Percentiles rank a stretch among this genome's conserved stretches.
phyloP scores from a whole-genome alignment of 2,797 vertebrate genomes.

The Leptodactylus fallax region DNA sequence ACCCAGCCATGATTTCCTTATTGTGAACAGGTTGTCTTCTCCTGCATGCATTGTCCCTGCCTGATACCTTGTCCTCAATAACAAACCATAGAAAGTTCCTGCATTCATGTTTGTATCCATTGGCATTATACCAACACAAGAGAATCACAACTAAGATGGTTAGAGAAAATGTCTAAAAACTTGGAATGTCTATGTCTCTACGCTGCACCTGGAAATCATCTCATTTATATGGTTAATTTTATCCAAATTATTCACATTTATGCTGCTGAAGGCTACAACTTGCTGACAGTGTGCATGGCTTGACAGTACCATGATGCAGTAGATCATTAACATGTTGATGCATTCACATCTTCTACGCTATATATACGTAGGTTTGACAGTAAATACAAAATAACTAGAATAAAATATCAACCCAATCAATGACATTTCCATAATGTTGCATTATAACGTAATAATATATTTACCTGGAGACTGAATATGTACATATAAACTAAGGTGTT shows the following conservation, averaged over 20 bases:
- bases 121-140: too few relatives aligned
- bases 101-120: too few relatives aligned
- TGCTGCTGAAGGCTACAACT: not conserved
- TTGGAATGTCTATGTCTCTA: not conserved
- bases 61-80: too few relatives aligned
- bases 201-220: not conserved
- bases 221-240: not conserved
- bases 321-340: slow-evolving; percentile 46
- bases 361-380: slow-evolving; percentile 37
- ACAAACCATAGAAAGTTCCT: too few relatives aligned
- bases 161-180: too few relatives aligned
- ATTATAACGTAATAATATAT: slow-evolving; percentile 30
- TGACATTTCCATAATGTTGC: slow-evolving; percentile 50
- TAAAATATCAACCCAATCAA: slow-evolving; percentile 40
- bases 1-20: too few relatives aligned
- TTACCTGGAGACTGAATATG: slow-evolving; percentile 26
- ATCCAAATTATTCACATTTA: not conserved
- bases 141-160: too few relatives aligned
- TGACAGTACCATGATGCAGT: slow-evolving; percentile 22
- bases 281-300: slow-evolving; percentile 11
- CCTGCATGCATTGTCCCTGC: too few relatives aligned
- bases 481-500: slow-evolving; percentile 6
- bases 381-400: slow-evolving; percentile 14
- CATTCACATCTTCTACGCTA: slow-evolving; percentile 24
- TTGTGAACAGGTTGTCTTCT: too few relatives aligned